phyloP scores from a whole-genome alignment of 2,888 invertebrate genomes.

The Mythimna albipuncta region DNA sequence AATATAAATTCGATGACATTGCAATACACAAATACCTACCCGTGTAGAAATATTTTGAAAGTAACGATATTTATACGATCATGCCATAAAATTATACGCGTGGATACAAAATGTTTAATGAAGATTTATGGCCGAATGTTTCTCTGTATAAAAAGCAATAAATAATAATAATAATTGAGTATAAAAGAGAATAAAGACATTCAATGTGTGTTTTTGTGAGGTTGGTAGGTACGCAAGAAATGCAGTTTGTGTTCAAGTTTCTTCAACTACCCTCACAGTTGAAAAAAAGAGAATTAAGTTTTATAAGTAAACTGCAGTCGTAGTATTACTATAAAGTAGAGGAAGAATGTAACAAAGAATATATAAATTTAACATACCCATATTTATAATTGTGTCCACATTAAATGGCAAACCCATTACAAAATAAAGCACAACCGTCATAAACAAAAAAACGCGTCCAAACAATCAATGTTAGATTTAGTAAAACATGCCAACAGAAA shows the following conservation, averaged over 20 bases:
- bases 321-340: not conserved
- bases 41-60: slow-evolving; percentile 12
- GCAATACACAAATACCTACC: slow-evolving; percentile 4
- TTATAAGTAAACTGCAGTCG: not conserved
- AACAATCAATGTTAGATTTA: slow-evolving; percentile 13
- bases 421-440: slow-evolving; percentile 24
- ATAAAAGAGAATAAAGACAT: not conserved
- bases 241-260: not conserved
- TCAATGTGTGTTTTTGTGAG: not conserved
- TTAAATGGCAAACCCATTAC: slow-evolving; percentile 18
- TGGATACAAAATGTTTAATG: slow-evolving; percentile 9
- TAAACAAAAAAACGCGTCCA: slow-evolving; percentile 25
- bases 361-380: slow-evolving; percentile 16
- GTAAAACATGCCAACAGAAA: slow-evolving; percentile 19
- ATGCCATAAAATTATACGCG: slow-evolving; percentile 8
- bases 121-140: slow-evolving; percentile 24
- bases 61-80: slow-evolving; percentile 23
- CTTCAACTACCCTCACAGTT: slow-evolving; percentile 4
- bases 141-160: slow-evolving; percentile 11
- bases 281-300: not conserved
- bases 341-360: too few species aligned
- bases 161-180: slow-evolving; percentile 10
- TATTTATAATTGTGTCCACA: not conserved
- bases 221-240: not conserved
- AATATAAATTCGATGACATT: slow-evolving; percentile 15